phyloP scores from a whole-genome alignment of 1,140 invertebrate genomes.

The Drosophila guanche region DNA sequence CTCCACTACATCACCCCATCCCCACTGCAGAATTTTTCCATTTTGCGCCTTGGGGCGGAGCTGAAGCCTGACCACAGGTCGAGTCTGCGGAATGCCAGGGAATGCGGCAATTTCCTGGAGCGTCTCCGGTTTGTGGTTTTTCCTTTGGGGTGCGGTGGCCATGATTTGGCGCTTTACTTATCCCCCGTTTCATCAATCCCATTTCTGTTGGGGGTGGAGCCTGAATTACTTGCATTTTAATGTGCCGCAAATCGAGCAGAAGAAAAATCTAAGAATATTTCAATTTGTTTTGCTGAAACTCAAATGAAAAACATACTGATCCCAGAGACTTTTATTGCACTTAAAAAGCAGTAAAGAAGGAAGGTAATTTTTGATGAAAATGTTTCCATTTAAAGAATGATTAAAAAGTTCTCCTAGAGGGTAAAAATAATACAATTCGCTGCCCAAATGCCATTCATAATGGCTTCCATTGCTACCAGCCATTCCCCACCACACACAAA shows the following conservation, averaged over 20 bases:
- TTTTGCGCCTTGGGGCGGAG: constrained; percentile 48
- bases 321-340: too few species aligned
- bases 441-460: too few species aligned
- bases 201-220: constrained; percentile 30
- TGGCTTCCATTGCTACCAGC: background rate
- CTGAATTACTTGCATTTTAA: constrained; percentile 78
- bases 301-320: too few species aligned
- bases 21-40: constrained; percentile 50
- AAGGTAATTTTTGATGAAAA: too few species aligned
- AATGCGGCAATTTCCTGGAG: constrained; percentile 74
- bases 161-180: constrained; percentile 71
- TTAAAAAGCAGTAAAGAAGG: too few species aligned
- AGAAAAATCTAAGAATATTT: constrained; percentile 46
- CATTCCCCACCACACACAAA: background rate
- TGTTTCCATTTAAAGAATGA: too few species aligned
- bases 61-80: constrained; percentile 70
- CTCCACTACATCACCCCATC: background rate
- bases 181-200: constrained; percentile 47
- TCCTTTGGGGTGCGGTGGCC: constrained; percentile 11
- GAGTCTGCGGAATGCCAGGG: constrained; percentile 35
- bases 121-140: constrained; percentile 59
- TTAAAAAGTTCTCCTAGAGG: too few species aligned
- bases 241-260: constrained; percentile 79
- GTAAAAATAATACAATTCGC: too few species aligned
- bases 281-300: constrained; percentile 1